A percentile compares a stretch with the other conserved stretches of the same genome.
These are phyloP conservation scores for Tachuris rubrigastra DNA, from an alignment of 2,113 vertebrate genomes.

Conservation along the genomic window DNA sequence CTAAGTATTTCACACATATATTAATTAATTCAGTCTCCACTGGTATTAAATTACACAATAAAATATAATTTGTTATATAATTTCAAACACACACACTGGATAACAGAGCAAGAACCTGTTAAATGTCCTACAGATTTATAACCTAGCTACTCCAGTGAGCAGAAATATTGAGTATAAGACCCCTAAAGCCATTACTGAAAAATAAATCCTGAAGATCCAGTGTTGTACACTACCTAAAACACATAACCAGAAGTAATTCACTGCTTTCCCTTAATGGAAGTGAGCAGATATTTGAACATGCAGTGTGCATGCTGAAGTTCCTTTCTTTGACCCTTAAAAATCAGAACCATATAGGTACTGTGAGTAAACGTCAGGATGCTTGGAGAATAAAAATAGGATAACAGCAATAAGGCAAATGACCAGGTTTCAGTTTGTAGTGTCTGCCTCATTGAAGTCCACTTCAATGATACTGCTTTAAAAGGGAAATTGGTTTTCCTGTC, in stretches of 20 bases:
- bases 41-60: not conserved
- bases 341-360: not conserved
- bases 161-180: not conserved
- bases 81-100: not conserved
- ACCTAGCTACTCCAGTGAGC: not conserved
- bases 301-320: not conserved
- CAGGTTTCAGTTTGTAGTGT: not conserved
- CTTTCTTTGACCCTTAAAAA: not conserved
- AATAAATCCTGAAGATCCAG: not conserved
- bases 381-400: not conserved
- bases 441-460: not conserved
- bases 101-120: not conserved
- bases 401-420: not conserved
- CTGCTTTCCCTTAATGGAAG: not conserved
- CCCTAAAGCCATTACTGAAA: not conserved
- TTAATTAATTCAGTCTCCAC: not conserved
- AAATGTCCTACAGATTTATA: not conserved
- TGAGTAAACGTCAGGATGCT: not conserved
- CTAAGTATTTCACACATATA: not conserved
- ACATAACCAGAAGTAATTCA: not conserved
- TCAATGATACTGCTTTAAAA: not conserved
- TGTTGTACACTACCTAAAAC: not conserved
- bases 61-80: not conserved
- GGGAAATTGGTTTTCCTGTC: not conserved
- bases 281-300: not conserved